Base-by-base conservation (phyloP, 1,140 invertebrate genomes). In the Diorhabda elongata region DNA sequence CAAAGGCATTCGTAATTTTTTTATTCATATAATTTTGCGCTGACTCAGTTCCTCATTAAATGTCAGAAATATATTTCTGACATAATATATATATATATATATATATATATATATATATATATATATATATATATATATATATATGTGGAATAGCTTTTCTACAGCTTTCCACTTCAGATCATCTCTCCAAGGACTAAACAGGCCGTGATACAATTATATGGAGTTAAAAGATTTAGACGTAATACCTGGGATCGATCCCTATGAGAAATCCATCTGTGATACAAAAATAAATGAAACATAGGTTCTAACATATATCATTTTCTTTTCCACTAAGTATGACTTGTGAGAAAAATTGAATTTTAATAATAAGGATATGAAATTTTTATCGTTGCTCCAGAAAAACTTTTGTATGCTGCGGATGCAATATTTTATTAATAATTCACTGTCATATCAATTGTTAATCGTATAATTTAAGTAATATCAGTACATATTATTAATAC, bases 151-250 rank as follows among this genome's bases (percentile, higher is more conserved):
- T n/a, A 52, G 47, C 47, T 52, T 52, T 52, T 52, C 47, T n/a
- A 8, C 47, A 52, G 47, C n/a, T 52, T 62, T 44, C 43, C 7
- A 44, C 42, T 3, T 62, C 69, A 42, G 41, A n/a, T 26, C 61
- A 66, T 61, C 64, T 64, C 67, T 57, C 67, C 67, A 26, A 61
- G 58, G 64, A 44, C 44, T 58, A 64, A 68, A 64, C 64, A n/a
- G 63, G 47, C 67, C 70, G 70, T 71, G 70, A 71, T 71, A 66
- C 70, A 71, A 71, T 71, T 71, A 71, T 71, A 64, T 62, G n/a
- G 66, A 52, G 62, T 71, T 68, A 71, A 71, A 65, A 68, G 67
- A 62, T 71, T 67, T 62, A 57, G 70, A 61, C 61, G 57, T 65
- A 57, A 57, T 58, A 65, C 56, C 4, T 65, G 11, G 9, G 7